A percentile compares a stretch with the other conserved stretches of the same genome.
Conservation (phyloP, 2,888 invertebrate species). For the Marasmarcha lunaedactyla region DNA sequence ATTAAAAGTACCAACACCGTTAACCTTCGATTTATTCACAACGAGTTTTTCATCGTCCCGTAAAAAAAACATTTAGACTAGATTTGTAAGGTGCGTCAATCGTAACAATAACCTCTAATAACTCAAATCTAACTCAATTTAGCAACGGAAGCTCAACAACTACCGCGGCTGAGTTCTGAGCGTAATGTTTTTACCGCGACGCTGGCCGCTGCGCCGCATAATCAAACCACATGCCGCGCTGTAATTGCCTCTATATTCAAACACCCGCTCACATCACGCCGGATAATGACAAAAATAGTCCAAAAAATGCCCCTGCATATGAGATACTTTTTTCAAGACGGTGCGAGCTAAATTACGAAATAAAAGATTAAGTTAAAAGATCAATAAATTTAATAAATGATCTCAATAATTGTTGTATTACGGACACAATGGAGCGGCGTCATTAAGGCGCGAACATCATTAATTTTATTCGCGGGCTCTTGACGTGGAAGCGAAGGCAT, state of each 20-base stretch:
- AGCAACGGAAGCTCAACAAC: constrained; percentile 64
- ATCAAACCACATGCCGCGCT: constrained; percentile 68
- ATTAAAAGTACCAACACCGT: too few relatives aligned
- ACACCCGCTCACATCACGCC: constrained; percentile 66
- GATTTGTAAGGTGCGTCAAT: constrained; percentile 18
- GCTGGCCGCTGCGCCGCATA: constrained; percentile 59
- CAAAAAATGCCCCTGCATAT: constrained; percentile 66
- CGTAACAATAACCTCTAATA: constrained; percentile 50
- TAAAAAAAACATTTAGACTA: too few relatives aligned
- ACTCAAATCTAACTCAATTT: constrained; percentile 34
- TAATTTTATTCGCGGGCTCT: constrained; percentile 70
- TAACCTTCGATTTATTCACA: too few relatives aligned
- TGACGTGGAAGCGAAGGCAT: constrained; percentile 67
- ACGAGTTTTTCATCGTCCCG: too few relatives aligned
- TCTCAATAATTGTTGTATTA: constrained; percentile 72
- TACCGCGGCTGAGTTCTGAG: constrained; percentile 39
- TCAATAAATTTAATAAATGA: constrained; percentile 72
- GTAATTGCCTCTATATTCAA: constrained; percentile 69
- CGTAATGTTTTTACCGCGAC: constrained; percentile 54
- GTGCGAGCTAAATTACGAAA: constrained; percentile 70
- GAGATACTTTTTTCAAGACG: constrained; percentile 63
- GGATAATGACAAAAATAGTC: constrained; percentile 71
- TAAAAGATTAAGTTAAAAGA: constrained; percentile 71
- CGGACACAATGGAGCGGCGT: constrained; percentile 69
- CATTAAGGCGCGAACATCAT: constrained; percentile 70